A percentile compares a stretch with the other conserved stretches of the same genome.
phyloP scores from a whole-genome alignment of 2,888 invertebrate genomes.

The Odontothrips loti region DNA sequence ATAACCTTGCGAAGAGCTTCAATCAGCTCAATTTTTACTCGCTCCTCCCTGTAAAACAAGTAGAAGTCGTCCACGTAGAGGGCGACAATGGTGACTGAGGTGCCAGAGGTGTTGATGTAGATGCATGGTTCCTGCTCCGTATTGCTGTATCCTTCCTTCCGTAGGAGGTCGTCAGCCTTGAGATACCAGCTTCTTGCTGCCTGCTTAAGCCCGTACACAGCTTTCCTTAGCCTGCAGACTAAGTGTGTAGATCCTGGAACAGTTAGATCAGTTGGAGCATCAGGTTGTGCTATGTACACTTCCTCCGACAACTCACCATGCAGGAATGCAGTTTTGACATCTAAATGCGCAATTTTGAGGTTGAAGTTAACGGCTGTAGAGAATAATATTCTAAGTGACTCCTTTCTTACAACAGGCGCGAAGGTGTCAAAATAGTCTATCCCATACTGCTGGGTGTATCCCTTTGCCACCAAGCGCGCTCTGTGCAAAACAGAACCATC shows the following conservation, averaged over 20 bases:
- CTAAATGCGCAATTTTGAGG: constrained; percentile 37
- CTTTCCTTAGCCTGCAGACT: constrained; percentile 37
- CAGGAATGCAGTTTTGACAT: constrained; percentile 41
- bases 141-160: background rate
- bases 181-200: constrained; percentile 33
- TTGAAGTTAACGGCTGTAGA: constrained; percentile 36
- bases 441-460: constrained; percentile 40
- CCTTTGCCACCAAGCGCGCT: constrained; percentile 42
- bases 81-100: constrained; percentile 36
- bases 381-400: constrained; percentile 37
- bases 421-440: constrained; percentile 42
- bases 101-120: constrained; percentile 26
- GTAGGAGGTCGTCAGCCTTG: background rate
- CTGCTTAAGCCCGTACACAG: constrained; percentile 39
- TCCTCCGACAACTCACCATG: constrained; percentile 38
- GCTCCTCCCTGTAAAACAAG: background rate
- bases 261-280: constrained; percentile 31
- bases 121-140: constrained; percentile 27
- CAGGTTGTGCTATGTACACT: constrained; percentile 38
- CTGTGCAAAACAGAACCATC: constrained; percentile 40
- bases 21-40: background rate
- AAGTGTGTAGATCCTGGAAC: constrained; percentile 33
- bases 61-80: constrained; percentile 38
- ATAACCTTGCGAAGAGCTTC: background rate
- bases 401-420: constrained; percentile 41